Percentiles rank a stretch among this genome's conserved stretches.
Evolutionary conservation across 2,797 vertebrate species (phyloP).

Genomic region (Rhynchonycteris naso): DNA sequence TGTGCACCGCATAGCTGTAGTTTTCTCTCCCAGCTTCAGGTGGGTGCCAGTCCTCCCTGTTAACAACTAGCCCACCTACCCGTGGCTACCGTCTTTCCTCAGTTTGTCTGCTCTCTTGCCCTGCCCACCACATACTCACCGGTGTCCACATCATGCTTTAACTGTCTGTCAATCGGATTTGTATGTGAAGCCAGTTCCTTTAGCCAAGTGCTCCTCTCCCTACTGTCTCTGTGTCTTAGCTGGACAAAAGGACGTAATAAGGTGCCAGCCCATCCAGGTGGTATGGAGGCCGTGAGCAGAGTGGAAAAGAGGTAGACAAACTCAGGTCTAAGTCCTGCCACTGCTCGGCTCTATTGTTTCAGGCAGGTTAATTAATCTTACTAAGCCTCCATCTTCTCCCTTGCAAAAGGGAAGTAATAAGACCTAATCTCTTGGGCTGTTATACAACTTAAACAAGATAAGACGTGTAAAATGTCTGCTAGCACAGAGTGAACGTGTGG

Average conservation of each 20-base stretch:
- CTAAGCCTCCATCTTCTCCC: not conserved
- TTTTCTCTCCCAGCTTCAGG: not conserved
- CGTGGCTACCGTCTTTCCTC: not conserved
- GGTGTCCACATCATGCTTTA: accelerated
- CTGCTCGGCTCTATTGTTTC: not conserved
- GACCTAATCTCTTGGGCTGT: too few species aligned
- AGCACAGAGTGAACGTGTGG: not conserved
- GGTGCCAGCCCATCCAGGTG: not conserved
- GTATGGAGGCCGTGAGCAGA: not conserved
- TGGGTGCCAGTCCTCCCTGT: not conserved
- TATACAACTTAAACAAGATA: not conserved
- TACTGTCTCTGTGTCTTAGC: not conserved
- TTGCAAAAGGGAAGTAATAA: not conserved
- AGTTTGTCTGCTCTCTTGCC: not conserved
- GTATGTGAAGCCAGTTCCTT: not conserved
- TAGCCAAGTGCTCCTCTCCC: not conserved
- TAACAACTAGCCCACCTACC: too few species aligned
- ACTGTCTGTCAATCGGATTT: not conserved
- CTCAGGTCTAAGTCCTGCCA: not conserved
- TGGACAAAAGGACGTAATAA: not conserved
- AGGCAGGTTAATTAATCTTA: not conserved
- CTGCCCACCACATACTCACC: accelerated
- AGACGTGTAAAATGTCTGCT: not conserved
- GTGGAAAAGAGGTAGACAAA: too few species aligned
- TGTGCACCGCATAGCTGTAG: accelerated